Conservation (phyloP, 2,113 vertebrate genomes). For the Gymnorhina tibicen region DNA sequence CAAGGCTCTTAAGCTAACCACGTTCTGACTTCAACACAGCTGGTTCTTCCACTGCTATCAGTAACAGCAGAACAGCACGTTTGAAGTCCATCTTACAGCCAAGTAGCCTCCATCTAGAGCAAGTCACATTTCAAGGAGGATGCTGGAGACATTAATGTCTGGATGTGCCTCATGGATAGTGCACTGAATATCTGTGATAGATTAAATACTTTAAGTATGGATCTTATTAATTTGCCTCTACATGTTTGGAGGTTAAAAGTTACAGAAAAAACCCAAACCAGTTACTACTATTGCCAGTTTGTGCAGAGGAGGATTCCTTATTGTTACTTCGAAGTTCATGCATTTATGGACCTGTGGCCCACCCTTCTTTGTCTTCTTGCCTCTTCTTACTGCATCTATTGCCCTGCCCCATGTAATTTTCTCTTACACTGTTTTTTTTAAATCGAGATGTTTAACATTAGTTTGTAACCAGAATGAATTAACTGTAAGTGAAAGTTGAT, state of each 20-base stretch:
- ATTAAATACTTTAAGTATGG: neutral
- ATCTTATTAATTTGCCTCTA: neutral
- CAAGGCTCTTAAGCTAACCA: neutral
- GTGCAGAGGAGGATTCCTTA: neutral
- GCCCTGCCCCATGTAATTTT: neutral
- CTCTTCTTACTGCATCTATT: neutral
- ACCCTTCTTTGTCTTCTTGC: neutral
- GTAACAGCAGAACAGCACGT: neutral
- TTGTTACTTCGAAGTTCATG: neutral
- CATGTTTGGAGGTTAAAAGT: neutral
- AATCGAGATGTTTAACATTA: neutral
- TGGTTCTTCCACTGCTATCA: neutral
- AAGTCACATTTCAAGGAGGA: neutral
- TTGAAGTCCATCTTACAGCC: rapidly evolving
- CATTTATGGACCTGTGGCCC: neutral
- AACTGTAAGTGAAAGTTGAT: neutral
- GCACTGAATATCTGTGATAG: neutral
- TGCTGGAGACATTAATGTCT: neutral
- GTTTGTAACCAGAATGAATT: neutral
- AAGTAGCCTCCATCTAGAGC: neutral
- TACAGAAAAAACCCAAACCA: neutral
- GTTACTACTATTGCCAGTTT: neutral
- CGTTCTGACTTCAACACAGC: rapidly evolving
- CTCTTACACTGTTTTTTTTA: neutral
- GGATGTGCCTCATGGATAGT: neutral